phyloP scores from a whole-genome alignment of 2,888 invertebrate genomes.

The Arrhopalites spinosus region DNA sequence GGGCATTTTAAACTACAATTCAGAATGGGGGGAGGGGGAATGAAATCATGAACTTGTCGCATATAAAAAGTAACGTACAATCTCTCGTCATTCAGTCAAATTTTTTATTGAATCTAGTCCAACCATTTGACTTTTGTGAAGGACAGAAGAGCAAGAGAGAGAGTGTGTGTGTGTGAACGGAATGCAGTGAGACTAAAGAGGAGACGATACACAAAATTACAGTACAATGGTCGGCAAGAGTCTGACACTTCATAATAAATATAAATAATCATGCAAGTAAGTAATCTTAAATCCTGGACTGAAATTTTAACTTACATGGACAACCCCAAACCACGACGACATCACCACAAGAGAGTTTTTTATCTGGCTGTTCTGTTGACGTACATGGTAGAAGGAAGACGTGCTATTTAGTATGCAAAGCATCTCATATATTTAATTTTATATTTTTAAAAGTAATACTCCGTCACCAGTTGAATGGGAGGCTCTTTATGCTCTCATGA shows the following conservation, averaged over 20 bases:
- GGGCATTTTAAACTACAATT: neutral
- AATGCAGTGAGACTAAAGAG: slow-evolving; percentile 29
- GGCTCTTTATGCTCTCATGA: no score
- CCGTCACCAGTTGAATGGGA: no score
- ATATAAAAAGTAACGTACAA: no score
- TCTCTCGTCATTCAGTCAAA: slow-evolving; percentile 1
- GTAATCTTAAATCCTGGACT: neutral
- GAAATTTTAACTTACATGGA: neutral
- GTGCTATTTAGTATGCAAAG: no score
- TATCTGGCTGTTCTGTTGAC: no score
- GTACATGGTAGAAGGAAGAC: no score
- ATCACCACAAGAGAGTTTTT: no score
- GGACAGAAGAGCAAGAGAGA: neutral
- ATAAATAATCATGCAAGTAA: neutral
- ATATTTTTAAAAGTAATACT: no score
- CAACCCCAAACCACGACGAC: neutral
- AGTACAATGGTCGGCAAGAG: slow-evolving; percentile 5
- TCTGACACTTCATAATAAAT: slow-evolving; percentile 13
- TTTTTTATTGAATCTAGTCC: neutral
- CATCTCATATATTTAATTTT: no score
- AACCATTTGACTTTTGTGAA: neutral
- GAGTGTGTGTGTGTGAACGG: slow-evolving; percentile 8
- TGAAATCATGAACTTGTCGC: no score
- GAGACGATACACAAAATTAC: slow-evolving; percentile 25
- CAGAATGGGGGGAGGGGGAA: no score